Percentiles rank a stretch among this genome's conserved stretches.
Evolutionary conservation across 2,888 invertebrate species (phyloP).

Genomic region (Tholera decimalis): DNA sequence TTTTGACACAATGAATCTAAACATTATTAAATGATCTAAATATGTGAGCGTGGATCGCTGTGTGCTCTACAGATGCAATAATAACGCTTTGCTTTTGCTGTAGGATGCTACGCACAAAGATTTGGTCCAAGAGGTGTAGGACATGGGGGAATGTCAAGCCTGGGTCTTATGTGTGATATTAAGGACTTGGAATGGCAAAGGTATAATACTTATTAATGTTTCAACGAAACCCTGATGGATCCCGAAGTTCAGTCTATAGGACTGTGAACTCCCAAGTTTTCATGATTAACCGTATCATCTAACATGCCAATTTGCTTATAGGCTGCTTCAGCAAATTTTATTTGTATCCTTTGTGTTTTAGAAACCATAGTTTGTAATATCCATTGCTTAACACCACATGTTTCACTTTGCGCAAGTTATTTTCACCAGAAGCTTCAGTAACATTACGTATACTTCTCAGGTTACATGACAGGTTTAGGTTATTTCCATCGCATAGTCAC

Average conservation of each 20-base stretch:
- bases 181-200: conserved; percentile 95
- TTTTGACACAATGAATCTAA: conserved; percentile 61
- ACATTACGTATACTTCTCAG: conserved; percentile 83
- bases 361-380: conserved; percentile 53
- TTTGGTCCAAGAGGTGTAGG: conserved; percentile 98
- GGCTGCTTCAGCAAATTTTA: conserved; percentile 80
- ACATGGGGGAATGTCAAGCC: conserved; percentile 96
- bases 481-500: conserved; percentile 90
- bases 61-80: conserved; percentile 81
- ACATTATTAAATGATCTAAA: conserved; percentile 30
- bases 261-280: conserved; percentile 67
- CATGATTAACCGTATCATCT: conserved; percentile 71
- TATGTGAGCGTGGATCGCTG: conserved; percentile 69
- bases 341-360: conserved; percentile 50
- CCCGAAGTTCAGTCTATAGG: conserved; percentile 72
- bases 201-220: conserved; percentile 85
- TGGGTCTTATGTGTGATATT: conserved; percentile 96
- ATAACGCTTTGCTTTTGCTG: conserved; percentile 89
- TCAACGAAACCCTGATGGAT: conserved; percentile 68
- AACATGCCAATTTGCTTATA: conserved; percentile 79
- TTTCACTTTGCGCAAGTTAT: conserved; percentile 55
- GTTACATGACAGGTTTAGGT: conserved; percentile 90
- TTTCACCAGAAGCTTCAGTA: conserved; percentile 57
- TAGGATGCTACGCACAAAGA: conserved; percentile 98
- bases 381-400: conserved; percentile 60